Evolutionary conservation across 2,797 vertebrate species (phyloP).

Genomic region (Garrulus glandarius): DNA sequence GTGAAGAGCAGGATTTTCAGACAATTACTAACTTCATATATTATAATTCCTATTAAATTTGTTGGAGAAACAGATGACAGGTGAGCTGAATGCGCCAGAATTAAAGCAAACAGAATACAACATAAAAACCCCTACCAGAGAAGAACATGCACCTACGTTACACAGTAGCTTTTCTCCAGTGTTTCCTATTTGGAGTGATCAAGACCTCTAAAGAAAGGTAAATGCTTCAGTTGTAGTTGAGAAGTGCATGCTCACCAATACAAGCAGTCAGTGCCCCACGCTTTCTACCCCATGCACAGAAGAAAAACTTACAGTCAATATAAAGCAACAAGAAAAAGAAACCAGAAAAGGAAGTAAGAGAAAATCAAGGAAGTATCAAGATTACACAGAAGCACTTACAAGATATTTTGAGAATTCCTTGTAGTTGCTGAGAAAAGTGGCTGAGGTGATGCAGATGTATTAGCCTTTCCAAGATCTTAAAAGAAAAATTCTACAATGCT

Average conservation of each 20-base stretch:
- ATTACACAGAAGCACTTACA: not conserved
- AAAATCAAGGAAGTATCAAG: not conserved
- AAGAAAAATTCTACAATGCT: conserved; percentile 65
- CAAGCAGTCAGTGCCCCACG: not conserved
- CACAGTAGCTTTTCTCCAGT: not conserved
- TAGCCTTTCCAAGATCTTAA: not conserved
- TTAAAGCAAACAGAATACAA: not conserved
- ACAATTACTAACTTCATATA: not conserved
- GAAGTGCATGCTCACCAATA: not conserved
- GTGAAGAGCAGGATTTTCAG: not conserved
- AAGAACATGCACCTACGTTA: not conserved
- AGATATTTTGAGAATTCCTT: not conserved
- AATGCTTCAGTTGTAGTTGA: not conserved
- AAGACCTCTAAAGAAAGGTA: not conserved
- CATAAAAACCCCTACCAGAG: not conserved
- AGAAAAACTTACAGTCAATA: not conserved
- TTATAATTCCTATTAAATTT: not conserved
- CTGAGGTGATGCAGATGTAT: not conserved
- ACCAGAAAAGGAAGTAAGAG: not conserved
- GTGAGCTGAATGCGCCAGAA: not conserved
- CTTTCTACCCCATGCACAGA: not conserved
- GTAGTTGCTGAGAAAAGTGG: not conserved
- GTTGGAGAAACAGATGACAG: conserved; percentile 20
- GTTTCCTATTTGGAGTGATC: not conserved
- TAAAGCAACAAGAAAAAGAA: not conserved